Evolutionary conservation across 2,113 vertebrate species (phyloP).

Genomic region (Nesogale talazaci): DNA sequence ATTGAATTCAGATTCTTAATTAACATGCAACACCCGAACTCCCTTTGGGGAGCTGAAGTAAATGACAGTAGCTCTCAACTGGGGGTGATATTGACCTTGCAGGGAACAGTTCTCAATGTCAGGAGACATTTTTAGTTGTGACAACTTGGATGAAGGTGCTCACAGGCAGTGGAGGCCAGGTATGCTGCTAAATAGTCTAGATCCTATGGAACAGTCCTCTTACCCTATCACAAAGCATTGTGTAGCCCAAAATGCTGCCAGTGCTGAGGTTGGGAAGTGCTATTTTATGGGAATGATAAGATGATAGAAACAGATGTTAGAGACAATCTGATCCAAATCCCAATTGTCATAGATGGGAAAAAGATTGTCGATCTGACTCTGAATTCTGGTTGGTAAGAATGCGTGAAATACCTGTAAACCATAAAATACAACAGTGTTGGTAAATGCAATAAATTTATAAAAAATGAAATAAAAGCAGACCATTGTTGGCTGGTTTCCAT

Average conservation of each 20-base stretch:
- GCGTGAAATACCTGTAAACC: neutral
- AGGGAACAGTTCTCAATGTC: neutral
- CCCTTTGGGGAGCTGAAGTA: neutral
- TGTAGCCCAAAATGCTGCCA: neutral
- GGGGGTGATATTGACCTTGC: neutral
- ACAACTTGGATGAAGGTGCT: neutral
- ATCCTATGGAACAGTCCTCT: neutral
- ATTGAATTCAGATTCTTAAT: neutral
- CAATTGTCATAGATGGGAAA: neutral
- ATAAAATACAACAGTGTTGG: conserved; percentile 7
- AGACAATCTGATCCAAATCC: neutral
- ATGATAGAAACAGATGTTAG: neutral
- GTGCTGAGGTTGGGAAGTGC: neutral
- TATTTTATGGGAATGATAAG: neutral
- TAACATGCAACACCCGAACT: neutral
- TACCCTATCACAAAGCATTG: neutral
- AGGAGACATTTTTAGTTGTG: neutral
- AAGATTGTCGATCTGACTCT: neutral
- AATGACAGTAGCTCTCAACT: neutral
- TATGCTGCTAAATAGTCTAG: neutral
- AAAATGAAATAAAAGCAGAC: neutral
- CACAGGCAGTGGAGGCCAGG: neutral
- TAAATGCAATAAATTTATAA: neutral
- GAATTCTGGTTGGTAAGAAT: neutral
- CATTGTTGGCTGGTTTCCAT: neutral